These are phyloP conservation scores for Numida meleagris DNA, from an alignment of 2,113 vertebrate genomes.

Conservation along the genomic window DNA sequence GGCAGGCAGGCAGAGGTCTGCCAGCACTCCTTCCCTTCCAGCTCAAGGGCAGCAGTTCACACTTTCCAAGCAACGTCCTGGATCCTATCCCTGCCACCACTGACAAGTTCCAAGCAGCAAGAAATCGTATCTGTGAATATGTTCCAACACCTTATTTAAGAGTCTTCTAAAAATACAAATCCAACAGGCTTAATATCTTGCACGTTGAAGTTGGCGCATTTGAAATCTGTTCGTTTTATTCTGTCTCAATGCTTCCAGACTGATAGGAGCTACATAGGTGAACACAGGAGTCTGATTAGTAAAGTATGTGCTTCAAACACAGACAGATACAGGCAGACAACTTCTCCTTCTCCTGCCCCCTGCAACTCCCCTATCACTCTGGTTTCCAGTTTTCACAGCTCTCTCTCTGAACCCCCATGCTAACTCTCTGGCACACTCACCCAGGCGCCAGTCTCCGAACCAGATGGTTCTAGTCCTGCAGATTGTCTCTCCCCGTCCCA, in stretches of 20 bases:
- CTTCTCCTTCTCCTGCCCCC: neutral
- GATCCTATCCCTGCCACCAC: neutral
- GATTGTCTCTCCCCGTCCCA: slow-evolving; percentile 25
- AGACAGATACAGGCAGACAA: neutral
- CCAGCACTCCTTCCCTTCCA: neutral
- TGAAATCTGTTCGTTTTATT: neutral
- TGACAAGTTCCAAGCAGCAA: neutral
- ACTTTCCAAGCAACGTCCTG: neutral
- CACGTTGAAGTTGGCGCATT: neutral
- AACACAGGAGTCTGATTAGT: slow-evolving; percentile 2
- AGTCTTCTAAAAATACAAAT: neutral
- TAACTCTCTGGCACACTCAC: neutral
- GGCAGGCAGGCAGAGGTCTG: neutral
- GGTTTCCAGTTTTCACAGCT: slow-evolving; percentile 15
- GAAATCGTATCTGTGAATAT: slow-evolving; percentile 10
- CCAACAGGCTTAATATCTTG: neutral
- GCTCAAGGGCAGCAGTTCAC: neutral
- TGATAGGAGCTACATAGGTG: neutral
- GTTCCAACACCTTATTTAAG: slow-evolving; percentile 15
- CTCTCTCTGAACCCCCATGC: neutral
- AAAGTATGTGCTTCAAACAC: neutral
- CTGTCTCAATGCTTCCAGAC: neutral
- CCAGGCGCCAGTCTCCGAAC: neutral
- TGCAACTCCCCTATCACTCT: neutral
- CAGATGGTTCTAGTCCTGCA: slow-evolving; percentile 59